phyloP scores from a whole-genome alignment of 2,888 invertebrate genomes.

The Trissonchulus sp. region DNA sequence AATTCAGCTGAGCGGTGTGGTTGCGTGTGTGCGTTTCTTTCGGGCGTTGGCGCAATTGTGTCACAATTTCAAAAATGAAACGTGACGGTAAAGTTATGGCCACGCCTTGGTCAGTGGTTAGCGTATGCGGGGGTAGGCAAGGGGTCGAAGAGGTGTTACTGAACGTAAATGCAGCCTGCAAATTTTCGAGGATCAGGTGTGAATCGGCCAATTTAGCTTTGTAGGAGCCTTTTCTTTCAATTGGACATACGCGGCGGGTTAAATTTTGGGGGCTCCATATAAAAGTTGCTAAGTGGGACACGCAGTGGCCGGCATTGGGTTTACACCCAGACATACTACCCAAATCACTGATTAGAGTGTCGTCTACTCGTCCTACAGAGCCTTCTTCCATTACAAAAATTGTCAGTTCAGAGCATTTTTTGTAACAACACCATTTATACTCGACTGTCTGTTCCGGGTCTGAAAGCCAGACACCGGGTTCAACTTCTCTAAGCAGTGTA shows the following conservation, averaged over 20 bases:
- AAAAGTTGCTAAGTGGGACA: background rate
- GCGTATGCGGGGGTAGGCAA: background rate
- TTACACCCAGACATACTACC: background rate
- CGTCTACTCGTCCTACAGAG: background rate
- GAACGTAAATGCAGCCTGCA: background rate
- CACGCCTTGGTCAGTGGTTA: background rate
- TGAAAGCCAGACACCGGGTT: background rate
- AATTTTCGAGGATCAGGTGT: background rate
- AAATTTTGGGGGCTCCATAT: background rate
- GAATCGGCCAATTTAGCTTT: background rate
- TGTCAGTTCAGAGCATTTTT: background rate
- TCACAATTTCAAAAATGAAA: too few relatives aligned
- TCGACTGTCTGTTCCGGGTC: too few relatives aligned
- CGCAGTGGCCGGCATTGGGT: background rate
- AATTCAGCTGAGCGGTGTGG: too few relatives aligned
- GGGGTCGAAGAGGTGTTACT: background rate
- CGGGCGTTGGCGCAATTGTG: too few relatives aligned
- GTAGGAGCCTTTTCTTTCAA: background rate
- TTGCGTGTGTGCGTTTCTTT: too few relatives aligned
- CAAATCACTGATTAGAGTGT: background rate
- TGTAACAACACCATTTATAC: constrained; percentile 2
- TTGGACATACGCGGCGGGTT: background rate
- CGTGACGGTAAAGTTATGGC: background rate
- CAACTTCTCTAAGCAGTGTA: background rate
- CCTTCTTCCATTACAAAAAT: background rate